phyloP scores from a whole-genome alignment of 2,888 invertebrate genomes.

The Platyscelio sp. region DNA sequence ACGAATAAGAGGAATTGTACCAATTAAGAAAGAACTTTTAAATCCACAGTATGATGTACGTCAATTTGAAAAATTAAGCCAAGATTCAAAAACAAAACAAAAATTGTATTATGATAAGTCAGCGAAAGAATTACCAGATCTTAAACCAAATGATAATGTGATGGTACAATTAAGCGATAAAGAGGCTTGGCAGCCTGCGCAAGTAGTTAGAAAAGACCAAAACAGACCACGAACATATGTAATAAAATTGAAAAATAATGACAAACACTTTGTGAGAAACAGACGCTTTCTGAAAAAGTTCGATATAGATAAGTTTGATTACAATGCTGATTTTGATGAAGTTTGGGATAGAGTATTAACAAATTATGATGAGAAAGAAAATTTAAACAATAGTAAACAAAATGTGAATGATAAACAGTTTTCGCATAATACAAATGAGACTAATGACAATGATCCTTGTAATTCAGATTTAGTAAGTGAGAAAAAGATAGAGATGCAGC shows the following conservation, averaged over 20 bases:
- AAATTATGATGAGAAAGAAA: conserved; percentile 1
- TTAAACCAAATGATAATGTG: conserved; percentile 42
- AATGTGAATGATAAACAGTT: neutral
- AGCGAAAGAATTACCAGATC: conserved; percentile 21
- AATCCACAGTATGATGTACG: neutral
- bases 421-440: no score
- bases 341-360: conserved; percentile 5
- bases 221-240: neutral
- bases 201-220: conserved; percentile 5
- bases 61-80: neutral
- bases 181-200: conserved; percentile 20
- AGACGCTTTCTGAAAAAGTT: conserved; percentile 10
- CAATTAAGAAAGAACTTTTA: neutral
- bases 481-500: neutral
- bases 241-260: conserved; percentile 1
- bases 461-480: no score
- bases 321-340: conserved; percentile 1
- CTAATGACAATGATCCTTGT: no score
- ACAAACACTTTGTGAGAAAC: conserved; percentile 4
- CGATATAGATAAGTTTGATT: neutral
- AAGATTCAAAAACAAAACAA: conserved; percentile 5
- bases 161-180: conserved; percentile 27
- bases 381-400: neutral
- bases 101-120: conserved; percentile 47
- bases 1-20: conserved; percentile 36